These are phyloP conservation scores for Brachionus asplanchnoidis DNA, from an alignment of 1,140 invertebrate species.

Conservation along the genomic window DNA sequence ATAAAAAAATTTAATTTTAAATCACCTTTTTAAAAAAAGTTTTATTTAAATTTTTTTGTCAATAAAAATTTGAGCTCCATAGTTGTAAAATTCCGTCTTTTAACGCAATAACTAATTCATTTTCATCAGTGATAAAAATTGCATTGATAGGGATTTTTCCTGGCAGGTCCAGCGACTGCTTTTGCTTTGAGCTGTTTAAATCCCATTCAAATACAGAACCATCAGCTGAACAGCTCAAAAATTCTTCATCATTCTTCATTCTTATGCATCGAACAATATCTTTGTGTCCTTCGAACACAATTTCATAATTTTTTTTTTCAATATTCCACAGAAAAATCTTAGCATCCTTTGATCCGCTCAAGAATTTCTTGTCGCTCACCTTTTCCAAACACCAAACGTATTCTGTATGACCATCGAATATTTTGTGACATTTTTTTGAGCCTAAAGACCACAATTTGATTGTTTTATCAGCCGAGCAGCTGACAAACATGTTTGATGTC, in stretches of 20 bases:
- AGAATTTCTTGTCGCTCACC: not conserved
- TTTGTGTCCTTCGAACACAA: not conserved
- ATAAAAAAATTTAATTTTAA: too few relatives aligned
- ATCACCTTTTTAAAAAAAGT: too few relatives aligned
- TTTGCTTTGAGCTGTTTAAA: not conserved
- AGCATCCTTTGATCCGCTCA: not conserved
- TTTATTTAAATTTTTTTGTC: too few relatives aligned
- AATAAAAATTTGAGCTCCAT: not conserved
- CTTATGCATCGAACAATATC: not conserved
- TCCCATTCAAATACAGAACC: not conserved
- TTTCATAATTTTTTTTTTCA: not conserved
- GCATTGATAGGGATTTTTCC: not conserved
- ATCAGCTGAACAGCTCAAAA: not conserved
- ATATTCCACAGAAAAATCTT: not conserved
- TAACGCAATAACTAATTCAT: not conserved
- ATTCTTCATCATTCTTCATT: not conserved
- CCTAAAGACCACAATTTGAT: not conserved
- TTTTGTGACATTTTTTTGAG: not conserved
- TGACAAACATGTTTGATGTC: not conserved
- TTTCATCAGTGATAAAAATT: not conserved
- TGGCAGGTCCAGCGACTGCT: not conserved
- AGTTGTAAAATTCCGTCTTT: not conserved
- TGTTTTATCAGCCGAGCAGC: not conserved
- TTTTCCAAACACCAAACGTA: constrained; percentile 15
- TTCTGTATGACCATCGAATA: not conserved